These are phyloP conservation scores for Microctonus aethiopoides DNA, from an alignment of 2,888 invertebrate genomes.

Conservation along the genomic window DNA sequence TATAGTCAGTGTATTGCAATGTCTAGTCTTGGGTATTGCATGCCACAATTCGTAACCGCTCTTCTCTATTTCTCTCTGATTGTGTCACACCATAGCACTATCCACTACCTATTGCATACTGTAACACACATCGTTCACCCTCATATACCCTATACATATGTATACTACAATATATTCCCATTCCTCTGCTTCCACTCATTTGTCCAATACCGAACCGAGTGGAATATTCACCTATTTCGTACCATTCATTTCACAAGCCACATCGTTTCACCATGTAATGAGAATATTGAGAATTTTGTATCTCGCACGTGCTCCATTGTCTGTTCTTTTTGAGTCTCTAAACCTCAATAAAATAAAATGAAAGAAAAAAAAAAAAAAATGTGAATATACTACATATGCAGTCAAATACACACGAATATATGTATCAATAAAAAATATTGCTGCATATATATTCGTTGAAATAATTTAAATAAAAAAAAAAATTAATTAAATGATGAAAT, in stretches of 20 bases:
- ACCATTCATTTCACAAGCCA: not conserved
- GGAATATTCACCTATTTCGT: slow-evolving; percentile 9
- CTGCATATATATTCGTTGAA: no score
- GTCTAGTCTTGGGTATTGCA: not conserved
- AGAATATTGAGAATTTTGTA: slow-evolving; percentile 30
- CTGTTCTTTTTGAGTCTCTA: not conserved
- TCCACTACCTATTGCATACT: not conserved
- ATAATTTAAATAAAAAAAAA: no score
- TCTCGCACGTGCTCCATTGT: slow-evolving; percentile 24
- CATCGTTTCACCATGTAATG: slow-evolving; percentile 10
- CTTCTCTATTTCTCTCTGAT: not conserved
- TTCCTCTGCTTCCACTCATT: slow-evolving; percentile 25
- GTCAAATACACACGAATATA: no score
- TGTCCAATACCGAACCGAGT: slow-evolving; percentile 39
- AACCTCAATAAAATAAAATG: not conserved
- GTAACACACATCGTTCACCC: not conserved
- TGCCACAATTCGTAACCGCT: not conserved
- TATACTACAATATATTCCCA: not conserved
- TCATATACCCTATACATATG: no score
- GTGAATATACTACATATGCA: no score
- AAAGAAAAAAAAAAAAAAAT: not conserved
- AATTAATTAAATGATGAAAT: not conserved
- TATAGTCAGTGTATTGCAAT: not conserved
- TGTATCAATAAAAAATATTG: no score
- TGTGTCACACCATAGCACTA: not conserved